Evolutionary conservation across 2,888 invertebrate species (phyloP), one percentile per base, ranked within the genome.

Genomic region (Trichogramma dendrolimi): DNA sequence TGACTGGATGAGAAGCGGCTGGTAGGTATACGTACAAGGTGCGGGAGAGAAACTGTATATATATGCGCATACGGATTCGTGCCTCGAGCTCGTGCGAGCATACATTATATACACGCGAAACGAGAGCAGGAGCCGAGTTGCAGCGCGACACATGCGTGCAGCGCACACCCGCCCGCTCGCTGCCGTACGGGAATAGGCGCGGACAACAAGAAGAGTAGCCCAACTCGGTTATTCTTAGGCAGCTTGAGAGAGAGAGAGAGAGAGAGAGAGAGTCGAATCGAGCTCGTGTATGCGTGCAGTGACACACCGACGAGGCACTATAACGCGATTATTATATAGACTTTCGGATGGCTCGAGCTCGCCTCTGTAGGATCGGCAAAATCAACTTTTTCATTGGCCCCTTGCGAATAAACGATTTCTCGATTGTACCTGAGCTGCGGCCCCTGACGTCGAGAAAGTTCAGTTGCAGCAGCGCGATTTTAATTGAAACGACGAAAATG

Each of bases 401-500:
- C 27, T 27, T 27, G 27, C 27, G 27, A 27, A 27, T 27, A 1
- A 27, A 27, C 27, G 27, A 27, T 27, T 27, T 27, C 27, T 27
- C 27, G 27, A 27, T 27, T 27, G 27, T 27, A 27, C 27, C 27
- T 27, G 27, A 1, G 27, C 14, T 14, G 14, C 14, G 14, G 14
- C 14, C 14, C 14, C 27, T 27, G 3, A 27, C 27, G 27, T 27
- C 2, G 8, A n/a, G 10, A 40, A 7, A 55, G 8, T 47, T 10
- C 39, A 55, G 4, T 7, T 6, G 7, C 6, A 8, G 46, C 41
- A 8, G 6, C 10, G 39, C 6, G 4, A 6, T 5, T 55, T 44
- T 50, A 55, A 60, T 60, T 60, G 60, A 60, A 60, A 54, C 46
- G 40, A 51, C n/a, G 51, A 46, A 51, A 54, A 54, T 59, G 47